Conservation (phyloP, 2,888 invertebrate species). For the Parelbella ahira region DNA sequence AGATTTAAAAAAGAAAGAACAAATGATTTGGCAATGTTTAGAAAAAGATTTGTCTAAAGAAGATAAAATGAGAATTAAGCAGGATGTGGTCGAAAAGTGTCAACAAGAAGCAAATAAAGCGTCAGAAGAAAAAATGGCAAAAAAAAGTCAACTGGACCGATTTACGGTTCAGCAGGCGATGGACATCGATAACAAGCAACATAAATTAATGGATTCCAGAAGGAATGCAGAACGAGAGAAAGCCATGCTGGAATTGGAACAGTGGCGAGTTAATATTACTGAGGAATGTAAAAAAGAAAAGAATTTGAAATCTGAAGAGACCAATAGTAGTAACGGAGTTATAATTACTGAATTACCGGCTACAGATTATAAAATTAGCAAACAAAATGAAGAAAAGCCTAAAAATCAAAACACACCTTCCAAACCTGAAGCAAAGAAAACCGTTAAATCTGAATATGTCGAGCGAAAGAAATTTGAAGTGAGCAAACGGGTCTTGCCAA, state of each 20-base stretch:
- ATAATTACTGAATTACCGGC: conserved; percentile 45
- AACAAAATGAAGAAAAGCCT: conserved; percentile 20
- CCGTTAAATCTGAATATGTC: conserved; percentile 45
- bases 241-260: conserved; percentile 84
- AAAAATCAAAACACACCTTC: too few species aligned
- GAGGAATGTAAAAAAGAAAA: conserved; percentile 1
- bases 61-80: conserved; percentile 79
- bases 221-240: conserved; percentile 81
- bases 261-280: conserved; percentile 65
- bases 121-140: conserved; percentile 72
- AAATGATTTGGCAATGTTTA: conserved; percentile 78
- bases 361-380: conserved; percentile 38
- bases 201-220: conserved; percentile 82
- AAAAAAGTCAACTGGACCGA: conserved; percentile 78
- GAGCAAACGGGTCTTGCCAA: conserved; percentile 69
- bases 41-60: conserved; percentile 78
- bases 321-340: conserved; percentile 34
- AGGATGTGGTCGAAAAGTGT: conserved; percentile 77
- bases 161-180: conserved; percentile 72
- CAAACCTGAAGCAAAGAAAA: conserved; percentile 24
- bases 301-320: conserved; percentile 30
- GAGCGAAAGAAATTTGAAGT: conserved; percentile 57
- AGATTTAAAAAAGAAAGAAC: conserved; percentile 82
- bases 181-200: conserved; percentile 71
- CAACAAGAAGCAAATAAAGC: conserved; percentile 78